phyloP scores from a whole-genome alignment of 2,797 vertebrate genomes.

The Lerista edwardsae region DNA sequence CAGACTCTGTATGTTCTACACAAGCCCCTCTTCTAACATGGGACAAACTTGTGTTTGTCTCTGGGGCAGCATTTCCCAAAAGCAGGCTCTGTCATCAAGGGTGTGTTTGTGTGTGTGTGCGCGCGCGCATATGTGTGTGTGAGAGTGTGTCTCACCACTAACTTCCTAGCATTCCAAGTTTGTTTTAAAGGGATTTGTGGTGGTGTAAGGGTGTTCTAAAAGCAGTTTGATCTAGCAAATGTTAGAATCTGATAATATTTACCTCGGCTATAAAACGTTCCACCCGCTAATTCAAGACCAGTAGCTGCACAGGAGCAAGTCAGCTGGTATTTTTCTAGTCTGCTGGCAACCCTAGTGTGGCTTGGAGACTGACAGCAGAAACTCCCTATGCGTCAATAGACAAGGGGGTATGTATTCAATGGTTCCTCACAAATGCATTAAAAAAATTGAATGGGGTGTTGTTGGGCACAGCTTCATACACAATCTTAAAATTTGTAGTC shows the following conservation, averaged over 20 bases:
- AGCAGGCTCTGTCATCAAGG: not conserved
- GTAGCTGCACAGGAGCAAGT: not conserved
- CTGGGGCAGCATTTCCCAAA: conserved; percentile 1
- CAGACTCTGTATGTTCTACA: not conserved
- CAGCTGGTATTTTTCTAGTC: not conserved
- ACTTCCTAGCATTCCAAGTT: not conserved
- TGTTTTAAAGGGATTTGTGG: not conserved
- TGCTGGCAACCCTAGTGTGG: not conserved
- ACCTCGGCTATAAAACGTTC: not conserved
- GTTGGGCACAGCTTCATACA: not conserved
- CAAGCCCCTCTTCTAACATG: not conserved
- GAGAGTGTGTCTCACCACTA: not conserved
- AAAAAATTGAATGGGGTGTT: not conserved
- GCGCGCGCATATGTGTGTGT: no score
- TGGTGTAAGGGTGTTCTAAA: not conserved
- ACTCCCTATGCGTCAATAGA: not conserved
- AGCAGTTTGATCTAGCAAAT: not conserved
- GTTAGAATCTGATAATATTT: not conserved
- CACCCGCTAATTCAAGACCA: no score
- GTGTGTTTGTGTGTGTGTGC: no score
- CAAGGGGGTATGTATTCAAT: not conserved
- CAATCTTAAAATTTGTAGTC: not conserved
- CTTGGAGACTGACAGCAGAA: not conserved
- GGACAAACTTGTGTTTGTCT: not conserved
- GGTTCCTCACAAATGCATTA: not conserved